Evolutionary conservation across 2,888 invertebrate species (phyloP).

Genomic region (Zhengitettix transpicula): DNA sequence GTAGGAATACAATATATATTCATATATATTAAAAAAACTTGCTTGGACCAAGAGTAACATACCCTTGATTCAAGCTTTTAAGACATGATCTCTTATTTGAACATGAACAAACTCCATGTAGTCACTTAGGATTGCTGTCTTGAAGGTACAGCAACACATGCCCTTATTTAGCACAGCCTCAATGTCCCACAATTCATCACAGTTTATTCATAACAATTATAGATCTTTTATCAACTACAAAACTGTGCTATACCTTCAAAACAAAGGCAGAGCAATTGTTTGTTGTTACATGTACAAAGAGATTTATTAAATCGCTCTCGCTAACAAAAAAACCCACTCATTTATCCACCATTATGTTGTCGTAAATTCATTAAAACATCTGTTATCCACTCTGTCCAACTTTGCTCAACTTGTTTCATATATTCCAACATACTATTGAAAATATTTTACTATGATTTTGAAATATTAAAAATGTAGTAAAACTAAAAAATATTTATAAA

Average conservation of each 20-base stretch:
- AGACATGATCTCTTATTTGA: slow-evolving; percentile 10
- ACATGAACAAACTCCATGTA: slow-evolving; percentile 8
- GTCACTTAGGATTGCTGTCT: not conserved
- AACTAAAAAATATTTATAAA: slow-evolving; percentile 9
- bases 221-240: not conserved
- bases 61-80: slow-evolving; percentile 17
- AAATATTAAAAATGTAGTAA: slow-evolving; percentile 10
- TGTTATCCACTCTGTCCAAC: not conserved
- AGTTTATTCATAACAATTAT: not conserved
- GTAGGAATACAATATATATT: slow-evolving; percentile 41
- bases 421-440: not conserved
- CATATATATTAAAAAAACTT: slow-evolving; percentile 42
- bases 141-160: not conserved
- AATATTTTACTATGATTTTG: slow-evolving; percentile 2
- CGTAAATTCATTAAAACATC: slow-evolving; percentile 7
- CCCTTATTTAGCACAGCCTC: not conserved
- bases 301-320: slow-evolving; percentile 7
- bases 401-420: not conserved
- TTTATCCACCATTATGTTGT: slow-evolving; percentile 5
- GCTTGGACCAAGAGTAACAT: slow-evolving; percentile 28
- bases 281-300: slow-evolving; percentile 1
- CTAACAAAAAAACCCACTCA: slow-evolving; percentile 12
- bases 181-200: not conserved
- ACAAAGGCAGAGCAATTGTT: not conserved
- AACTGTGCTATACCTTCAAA: slow-evolving; percentile 1